Conservation (phyloP, 92 coral and sea anemone genomes). For the Paragorgia papillata region DNA sequence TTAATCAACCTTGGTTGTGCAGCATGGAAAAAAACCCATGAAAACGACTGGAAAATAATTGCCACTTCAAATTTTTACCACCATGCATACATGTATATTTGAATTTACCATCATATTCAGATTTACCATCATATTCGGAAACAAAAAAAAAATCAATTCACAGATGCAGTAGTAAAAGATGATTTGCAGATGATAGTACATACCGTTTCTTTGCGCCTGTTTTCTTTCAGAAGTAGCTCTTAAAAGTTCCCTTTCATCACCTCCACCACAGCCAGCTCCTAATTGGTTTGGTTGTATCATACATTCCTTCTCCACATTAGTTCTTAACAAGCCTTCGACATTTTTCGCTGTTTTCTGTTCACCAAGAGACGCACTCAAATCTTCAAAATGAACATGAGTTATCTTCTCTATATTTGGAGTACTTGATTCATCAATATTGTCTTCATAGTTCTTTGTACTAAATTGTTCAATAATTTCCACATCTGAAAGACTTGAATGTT, state of each 20-base stretch:
- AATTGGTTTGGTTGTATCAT: constrained; percentile 71
- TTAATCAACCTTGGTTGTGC: too few species aligned
- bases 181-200: not conserved
- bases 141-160: too few species aligned
- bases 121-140: too few species aligned
- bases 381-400: constrained; percentile 89
- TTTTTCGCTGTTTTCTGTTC: constrained; percentile 8
- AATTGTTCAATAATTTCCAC: constrained; percentile 43
- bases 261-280: constrained; percentile 76
- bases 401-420: constrained; percentile 69
- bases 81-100: too few species aligned
- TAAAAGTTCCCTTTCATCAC: constrained; percentile 60
- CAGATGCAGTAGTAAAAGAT: too few species aligned
- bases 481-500: constrained; percentile 39
- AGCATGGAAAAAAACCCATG: too few species aligned
- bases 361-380: constrained; percentile 12
- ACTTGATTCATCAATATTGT: constrained; percentile 52
- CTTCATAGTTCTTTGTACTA: constrained; percentile 20
- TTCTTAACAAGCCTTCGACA: not conserved
- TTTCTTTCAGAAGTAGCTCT: constrained; percentile 25
- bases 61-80: too few species aligned
- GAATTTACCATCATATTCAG: too few species aligned
- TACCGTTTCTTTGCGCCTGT: constrained; percentile 42
- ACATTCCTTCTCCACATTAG: constrained; percentile 48
- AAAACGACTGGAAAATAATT: too few species aligned